Conservation (phyloP, 2,113 vertebrate species). For the Salvelinus fontinalis region DNA sequence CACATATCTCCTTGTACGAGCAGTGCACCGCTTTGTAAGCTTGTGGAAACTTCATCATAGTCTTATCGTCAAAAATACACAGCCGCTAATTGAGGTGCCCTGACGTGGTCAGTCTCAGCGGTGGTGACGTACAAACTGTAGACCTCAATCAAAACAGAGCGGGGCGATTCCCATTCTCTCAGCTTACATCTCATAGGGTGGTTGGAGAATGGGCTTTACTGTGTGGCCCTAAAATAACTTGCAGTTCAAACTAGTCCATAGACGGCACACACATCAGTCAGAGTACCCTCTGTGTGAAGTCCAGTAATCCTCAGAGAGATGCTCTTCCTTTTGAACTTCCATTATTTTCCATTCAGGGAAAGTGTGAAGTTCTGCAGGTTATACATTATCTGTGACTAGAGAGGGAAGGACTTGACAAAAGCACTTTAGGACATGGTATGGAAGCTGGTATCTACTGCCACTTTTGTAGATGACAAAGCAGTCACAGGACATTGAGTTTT, state of each 20-base stretch:
- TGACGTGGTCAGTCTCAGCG: background rate
- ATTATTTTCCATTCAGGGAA: background rate
- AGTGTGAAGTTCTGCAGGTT: constrained; percentile 10
- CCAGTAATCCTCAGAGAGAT: background rate
- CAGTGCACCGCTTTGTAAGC: too few relatives aligned
- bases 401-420: background rate
- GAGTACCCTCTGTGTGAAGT: background rate
- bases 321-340: background rate
- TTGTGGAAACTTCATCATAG: background rate
- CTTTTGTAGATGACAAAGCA: too few relatives aligned
- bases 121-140: constrained; percentile 21
- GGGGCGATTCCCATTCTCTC: constrained; percentile 31
- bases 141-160: constrained; percentile 43
- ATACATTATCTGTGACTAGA: too few relatives aligned
- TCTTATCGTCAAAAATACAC: background rate
- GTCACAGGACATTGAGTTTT: too few relatives aligned
- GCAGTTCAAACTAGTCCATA: background rate
- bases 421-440: background rate
- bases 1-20: too few relatives aligned
- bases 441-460: too few relatives aligned
- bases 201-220: constrained; percentile 34
- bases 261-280: constrained; percentile 8
- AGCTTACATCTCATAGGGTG: constrained; percentile 23
- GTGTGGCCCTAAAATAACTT: constrained; percentile 24
- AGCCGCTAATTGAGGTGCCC: too few relatives aligned